phyloP scores from a whole-genome alignment of 2,797 vertebrate species.

The Enteromius viviparus region DNA sequence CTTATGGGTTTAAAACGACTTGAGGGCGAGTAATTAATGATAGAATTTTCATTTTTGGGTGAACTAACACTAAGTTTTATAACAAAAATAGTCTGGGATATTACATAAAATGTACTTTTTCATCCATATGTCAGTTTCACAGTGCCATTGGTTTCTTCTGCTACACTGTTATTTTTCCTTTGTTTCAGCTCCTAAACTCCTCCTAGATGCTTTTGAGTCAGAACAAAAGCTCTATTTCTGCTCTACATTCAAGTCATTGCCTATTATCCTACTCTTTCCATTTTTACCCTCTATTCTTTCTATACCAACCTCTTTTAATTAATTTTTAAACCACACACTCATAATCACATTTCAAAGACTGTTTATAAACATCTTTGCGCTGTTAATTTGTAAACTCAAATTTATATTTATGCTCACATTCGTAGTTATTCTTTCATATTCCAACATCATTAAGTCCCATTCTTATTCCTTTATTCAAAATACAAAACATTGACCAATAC shows the following conservation, averaged over 20 bases:
- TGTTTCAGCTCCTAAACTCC: background rate
- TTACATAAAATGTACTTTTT: slow-evolving; percentile 11
- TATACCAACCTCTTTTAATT: background rate
- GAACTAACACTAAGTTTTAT: background rate
- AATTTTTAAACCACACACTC: background rate
- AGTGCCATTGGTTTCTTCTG: background rate
- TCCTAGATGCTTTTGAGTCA: background rate
- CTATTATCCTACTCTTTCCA: background rate
- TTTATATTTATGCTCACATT: slow-evolving; percentile 24
- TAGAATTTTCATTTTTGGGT: too few species aligned
- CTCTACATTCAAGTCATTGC: background rate
- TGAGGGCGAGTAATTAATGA: too few species aligned
- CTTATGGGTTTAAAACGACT: too few species aligned
- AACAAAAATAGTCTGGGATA: background rate
- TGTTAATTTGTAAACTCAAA: slow-evolving; percentile 29
- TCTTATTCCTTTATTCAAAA: background rate
- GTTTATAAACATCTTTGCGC: background rate
- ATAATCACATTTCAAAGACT: background rate
- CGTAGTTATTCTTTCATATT: slow-evolving; percentile 10
- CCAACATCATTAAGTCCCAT: background rate
- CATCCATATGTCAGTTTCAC: background rate
- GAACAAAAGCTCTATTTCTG: background rate
- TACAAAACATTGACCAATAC: background rate
- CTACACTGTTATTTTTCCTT: background rate
- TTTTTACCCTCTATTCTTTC: background rate